A percentile compares a stretch with the other conserved stretches of the same genome.
These are phyloP conservation scores for Dicyrtoma fusca DNA, from an alignment of 2,888 invertebrate species.

Conservation along the genomic window DNA sequence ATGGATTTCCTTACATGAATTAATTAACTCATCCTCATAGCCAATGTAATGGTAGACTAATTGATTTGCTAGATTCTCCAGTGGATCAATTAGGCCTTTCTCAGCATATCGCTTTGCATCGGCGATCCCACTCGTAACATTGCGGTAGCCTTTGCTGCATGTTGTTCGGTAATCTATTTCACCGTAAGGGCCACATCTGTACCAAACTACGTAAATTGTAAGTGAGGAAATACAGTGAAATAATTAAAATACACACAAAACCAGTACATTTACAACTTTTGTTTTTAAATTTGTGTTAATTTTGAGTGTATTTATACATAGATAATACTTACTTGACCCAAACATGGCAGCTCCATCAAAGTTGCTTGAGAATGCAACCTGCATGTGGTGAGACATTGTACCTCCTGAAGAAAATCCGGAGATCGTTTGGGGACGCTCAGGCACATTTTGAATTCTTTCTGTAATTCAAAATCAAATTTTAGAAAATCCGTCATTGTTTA, in stretches of 20 bases:
- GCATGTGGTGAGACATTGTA: conserved; percentile 26
- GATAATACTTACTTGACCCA: conserved; percentile 6
- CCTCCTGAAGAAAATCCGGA: conserved; percentile 34
- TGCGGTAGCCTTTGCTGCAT: not conserved
- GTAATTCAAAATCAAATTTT: too few relatives aligned
- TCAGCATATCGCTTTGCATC: not conserved
- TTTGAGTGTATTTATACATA: not conserved
- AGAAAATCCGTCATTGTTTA: too few relatives aligned
- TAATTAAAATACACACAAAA: not conserved
- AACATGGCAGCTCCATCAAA: conserved; percentile 29
- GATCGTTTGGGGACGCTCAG: conserved; percentile 6
- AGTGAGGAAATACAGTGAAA: not conserved
- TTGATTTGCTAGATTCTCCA: conserved; percentile 3
- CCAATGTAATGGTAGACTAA: conserved; percentile 6
- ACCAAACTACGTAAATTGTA: conserved; percentile 15
- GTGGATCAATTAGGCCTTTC: conserved; percentile 1
- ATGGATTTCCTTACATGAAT: too few relatives aligned
- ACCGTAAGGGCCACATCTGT: conserved; percentile 15
- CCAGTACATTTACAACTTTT: not conserved
- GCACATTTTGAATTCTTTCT: too few relatives aligned
- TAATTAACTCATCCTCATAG: too few relatives aligned
- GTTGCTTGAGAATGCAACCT: conserved; percentile 28
- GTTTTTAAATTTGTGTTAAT: not conserved
- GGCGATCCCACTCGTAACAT: too few relatives aligned
- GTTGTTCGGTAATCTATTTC: not conserved